Evolutionary conservation across 2,888 invertebrate genomes (phyloP), one percentile per base, ranked within the genome.

Genomic region (Temnothorax ravouxi): DNA sequence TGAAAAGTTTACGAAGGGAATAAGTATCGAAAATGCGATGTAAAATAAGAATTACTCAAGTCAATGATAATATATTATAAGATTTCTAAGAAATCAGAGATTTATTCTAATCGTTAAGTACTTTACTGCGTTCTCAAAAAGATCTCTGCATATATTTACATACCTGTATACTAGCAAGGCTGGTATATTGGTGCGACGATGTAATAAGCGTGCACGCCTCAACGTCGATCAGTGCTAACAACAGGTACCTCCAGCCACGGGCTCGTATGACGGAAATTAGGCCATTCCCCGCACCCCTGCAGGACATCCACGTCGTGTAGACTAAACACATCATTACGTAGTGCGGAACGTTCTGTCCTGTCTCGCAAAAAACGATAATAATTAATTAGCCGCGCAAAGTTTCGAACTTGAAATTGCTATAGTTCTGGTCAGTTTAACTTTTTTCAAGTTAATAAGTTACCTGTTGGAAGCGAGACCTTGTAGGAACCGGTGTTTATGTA

Each of bases 121-220:
- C 15, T 34, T 66, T 34, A 66, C 13, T 11, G 2, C 21, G n/a
- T 21, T 54, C 15, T 9, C 44, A 13, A 44, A 25, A 41, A 34
- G 9, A 50, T 61, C 6, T 54, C 4, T 29, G 1, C 9, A 9
- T 15, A 9, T 15, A 41, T 66, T 18, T 25, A 34, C 92, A 83
- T 92, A 97, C 97, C 96, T 97, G 97, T 88, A 97, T 96, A 92
- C 97, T 97, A 64, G 97, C 97, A 81, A 97, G 95, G 86, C 96
- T 97, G 13, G 97, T 97, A 93, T 96, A 97, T 91, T 96, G 96
- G 95, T 98, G 98, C 0, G 98, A 98, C 93, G 97, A 96, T 21
- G 98, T 97, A 85, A 98, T 96, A 86, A 98, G 95, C 94, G 97
- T 98, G 93, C 97, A 97, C 8, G 98, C 98, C 95, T 98, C 97